Evolutionary conservation across 2,888 invertebrate genomes (phyloP).

Genomic region (Vandiemenella viatica): DNA sequence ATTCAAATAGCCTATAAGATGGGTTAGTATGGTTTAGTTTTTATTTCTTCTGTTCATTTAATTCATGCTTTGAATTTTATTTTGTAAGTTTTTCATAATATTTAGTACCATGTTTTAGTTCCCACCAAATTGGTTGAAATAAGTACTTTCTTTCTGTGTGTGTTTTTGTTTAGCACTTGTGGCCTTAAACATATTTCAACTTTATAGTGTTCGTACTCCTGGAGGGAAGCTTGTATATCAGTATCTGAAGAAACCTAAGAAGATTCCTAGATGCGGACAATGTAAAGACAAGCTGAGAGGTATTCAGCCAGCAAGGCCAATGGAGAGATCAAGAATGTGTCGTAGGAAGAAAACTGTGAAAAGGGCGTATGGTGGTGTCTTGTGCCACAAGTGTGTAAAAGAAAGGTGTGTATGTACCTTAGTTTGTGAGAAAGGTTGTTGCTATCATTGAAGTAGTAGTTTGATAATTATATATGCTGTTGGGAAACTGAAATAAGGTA

Average conservation of each 20-base stretch:
- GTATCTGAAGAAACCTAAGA: constrained; percentile 93
- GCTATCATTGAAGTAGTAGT: too few relatives aligned
- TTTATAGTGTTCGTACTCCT: constrained; percentile 81
- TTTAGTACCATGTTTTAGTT: too few relatives aligned
- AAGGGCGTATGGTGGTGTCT: constrained; percentile 91
- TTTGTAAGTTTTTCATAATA: too few relatives aligned
- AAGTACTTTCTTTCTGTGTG: too few relatives aligned
- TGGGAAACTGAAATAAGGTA: too few relatives aligned
- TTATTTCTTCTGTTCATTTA: too few relatives aligned
- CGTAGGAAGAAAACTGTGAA: constrained; percentile 94
- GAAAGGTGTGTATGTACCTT: constrained; percentile 43
- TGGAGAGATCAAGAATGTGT: constrained; percentile 81
- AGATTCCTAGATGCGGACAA: constrained; percentile 93
- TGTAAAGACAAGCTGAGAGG: constrained; percentile 94
- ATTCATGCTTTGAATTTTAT: too few relatives aligned
- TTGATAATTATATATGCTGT: too few relatives aligned
- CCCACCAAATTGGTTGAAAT: too few relatives aligned
- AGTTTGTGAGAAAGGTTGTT: neutral
- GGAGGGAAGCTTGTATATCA: constrained; percentile 95
- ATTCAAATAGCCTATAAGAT: too few relatives aligned
- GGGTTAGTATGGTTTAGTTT: too few relatives aligned
- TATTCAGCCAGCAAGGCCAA: constrained; percentile 86
- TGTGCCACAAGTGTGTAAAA: constrained; percentile 92
- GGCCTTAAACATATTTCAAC: neutral
- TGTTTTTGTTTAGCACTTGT: too few relatives aligned